Evolutionary conservation across 2,888 invertebrate genomes (phyloP).

Genomic region (Fragum sueziense): DNA sequence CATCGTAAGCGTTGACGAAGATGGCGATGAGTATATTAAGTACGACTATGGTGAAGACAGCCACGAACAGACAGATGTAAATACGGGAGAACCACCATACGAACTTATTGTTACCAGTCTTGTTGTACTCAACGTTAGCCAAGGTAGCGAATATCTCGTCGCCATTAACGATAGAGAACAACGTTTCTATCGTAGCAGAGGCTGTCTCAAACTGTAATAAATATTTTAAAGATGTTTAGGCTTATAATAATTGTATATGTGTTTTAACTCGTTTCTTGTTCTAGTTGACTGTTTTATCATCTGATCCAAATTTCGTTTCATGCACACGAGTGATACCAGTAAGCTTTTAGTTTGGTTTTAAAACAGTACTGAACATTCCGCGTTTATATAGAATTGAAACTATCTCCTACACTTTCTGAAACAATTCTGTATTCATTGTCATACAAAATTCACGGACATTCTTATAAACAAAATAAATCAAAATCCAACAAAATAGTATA

Average conservation of each 20-base stretch:
- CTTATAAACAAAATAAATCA: too few species aligned
- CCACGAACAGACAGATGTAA: slow-evolving; percentile 12
- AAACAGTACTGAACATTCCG: too few species aligned
- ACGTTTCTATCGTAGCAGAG: not conserved
- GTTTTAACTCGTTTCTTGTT: not conserved
- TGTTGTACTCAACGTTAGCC: slow-evolving; percentile 10
- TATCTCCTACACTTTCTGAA: too few species aligned
- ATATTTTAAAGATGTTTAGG: not conserved
- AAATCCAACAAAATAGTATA: too few species aligned
- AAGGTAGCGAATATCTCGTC: slow-evolving; percentile 25
- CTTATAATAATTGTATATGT: not conserved
- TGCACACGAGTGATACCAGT: not conserved
- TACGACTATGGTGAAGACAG: slow-evolving; percentile 23
- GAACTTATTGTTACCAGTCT: not conserved
- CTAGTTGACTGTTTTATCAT: not conserved
- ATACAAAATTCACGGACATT: too few species aligned
- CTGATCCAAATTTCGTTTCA: not conserved
- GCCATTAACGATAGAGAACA: slow-evolving; percentile 18
- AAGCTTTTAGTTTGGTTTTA: too few species aligned
- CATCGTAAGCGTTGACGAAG: slow-evolving; percentile 28
- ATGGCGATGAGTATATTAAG: slow-evolving; percentile 33
- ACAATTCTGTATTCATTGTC: too few species aligned
- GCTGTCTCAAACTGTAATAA: slow-evolving; percentile 17
- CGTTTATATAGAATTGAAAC: too few species aligned
- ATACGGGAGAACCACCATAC: slow-evolving; percentile 17